These are phyloP conservation scores for Ornithorhynchus anatinus DNA, from an alignment of 2,113 vertebrate genomes.

Conservation along the genomic window DNA sequence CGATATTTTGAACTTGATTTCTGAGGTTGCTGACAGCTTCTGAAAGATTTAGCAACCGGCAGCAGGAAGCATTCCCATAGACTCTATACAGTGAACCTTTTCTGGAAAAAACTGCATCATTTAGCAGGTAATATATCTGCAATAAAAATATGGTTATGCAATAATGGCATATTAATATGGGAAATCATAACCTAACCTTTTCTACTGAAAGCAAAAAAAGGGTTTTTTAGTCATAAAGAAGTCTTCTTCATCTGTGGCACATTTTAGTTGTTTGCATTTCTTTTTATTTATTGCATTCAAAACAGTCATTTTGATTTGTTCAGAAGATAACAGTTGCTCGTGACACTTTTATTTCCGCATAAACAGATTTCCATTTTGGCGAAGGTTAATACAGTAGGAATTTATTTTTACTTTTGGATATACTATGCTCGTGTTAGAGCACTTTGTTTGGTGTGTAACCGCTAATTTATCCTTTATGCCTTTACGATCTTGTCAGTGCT, in stretches of 20 bases:
- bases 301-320: slow-evolving; percentile 64
- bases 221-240: slow-evolving; percentile 62
- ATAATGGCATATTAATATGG: slow-evolving; percentile 76
- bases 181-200: slow-evolving; percentile 68
- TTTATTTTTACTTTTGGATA: slow-evolving; percentile 58
- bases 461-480: slow-evolving; percentile 87
- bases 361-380: slow-evolving; percentile 66
- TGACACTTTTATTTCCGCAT: slow-evolving; percentile 69
- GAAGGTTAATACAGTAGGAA: slow-evolving; percentile 59
- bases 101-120: slow-evolving; percentile 53
- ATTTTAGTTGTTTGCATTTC: slow-evolving; percentile 35
- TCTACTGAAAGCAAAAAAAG: slow-evolving; percentile 61
- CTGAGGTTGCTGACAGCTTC: slow-evolving; percentile 75
- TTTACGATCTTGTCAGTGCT: slow-evolving; percentile 87
- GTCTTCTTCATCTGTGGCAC: slow-evolving; percentile 37
- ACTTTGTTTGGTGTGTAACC: slow-evolving; percentile 79
- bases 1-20: slow-evolving; percentile 76
- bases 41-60: slow-evolving; percentile 78
- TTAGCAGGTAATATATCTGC: slow-evolving; percentile 74
- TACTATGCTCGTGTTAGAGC: slow-evolving; percentile 40
- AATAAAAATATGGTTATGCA: slow-evolving; percentile 76
- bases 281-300: slow-evolving; percentile 59
- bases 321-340: slow-evolving; percentile 59
- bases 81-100: slow-evolving; percentile 61
- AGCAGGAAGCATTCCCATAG: slow-evolving; percentile 69